phyloP scores from a whole-genome alignment of 2,113 vertebrate species.

The Ochotona princeps region DNA sequence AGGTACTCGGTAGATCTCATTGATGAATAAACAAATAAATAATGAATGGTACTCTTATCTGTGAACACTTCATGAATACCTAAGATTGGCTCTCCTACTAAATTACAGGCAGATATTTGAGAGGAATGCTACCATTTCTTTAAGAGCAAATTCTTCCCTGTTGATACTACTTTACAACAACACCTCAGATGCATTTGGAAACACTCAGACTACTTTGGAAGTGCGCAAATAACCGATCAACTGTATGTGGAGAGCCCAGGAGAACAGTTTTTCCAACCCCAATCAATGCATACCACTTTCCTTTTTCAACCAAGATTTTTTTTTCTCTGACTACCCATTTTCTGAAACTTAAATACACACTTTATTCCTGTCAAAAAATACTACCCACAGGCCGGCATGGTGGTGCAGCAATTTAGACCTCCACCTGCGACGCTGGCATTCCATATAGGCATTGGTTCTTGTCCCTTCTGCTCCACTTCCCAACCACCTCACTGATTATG shows the following conservation, averaged over 20 bases:
- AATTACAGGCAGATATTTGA: not conserved
- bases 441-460: no score
- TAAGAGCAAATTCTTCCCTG: not conserved
- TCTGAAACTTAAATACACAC: not conserved
- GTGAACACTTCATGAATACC: not conserved
- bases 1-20: not conserved
- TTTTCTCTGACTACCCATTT: not conserved
- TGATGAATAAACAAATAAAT: not conserved
- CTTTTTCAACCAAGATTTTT: not conserved
- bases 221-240: not conserved
- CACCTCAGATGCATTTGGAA: not conserved
- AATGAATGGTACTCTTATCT: not conserved
- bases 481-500: no score
- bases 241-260: not conserved
- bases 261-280: not conserved
- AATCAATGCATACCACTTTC: not conserved
- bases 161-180: slow-evolving; percentile 2
- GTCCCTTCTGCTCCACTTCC: no score
- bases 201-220: slow-evolving; percentile 10
- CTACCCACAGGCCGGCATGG: not conserved
- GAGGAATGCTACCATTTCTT: not conserved
- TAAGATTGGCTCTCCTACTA: not conserved
- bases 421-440: no score
- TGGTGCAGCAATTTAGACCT: no score
- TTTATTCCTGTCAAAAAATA: not conserved